Evolutionary conservation across 2,888 invertebrate genomes (phyloP).

Genomic region (Drosophila barbarae): DNA sequence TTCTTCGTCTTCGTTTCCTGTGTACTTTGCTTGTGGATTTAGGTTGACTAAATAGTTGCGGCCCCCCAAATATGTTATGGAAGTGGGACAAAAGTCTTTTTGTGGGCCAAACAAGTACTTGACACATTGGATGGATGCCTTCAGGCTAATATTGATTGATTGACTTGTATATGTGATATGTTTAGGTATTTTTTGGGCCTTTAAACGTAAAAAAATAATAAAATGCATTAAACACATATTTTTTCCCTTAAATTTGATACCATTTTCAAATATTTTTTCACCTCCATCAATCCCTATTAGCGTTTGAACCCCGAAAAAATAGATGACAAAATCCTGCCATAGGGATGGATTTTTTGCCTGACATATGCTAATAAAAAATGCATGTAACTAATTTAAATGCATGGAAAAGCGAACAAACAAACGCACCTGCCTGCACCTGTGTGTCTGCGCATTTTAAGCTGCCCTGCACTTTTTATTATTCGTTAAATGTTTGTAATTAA

Average conservation of each 20-base stretch:
- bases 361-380: slow-evolving; percentile 51
- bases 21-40: slow-evolving; percentile 54
- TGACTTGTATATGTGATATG: slow-evolving; percentile 32
- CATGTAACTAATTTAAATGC: slow-evolving; percentile 67
- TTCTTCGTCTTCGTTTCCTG: slow-evolving; percentile 17
- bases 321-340: slow-evolving; percentile 7
- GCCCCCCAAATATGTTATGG: slow-evolving; percentile 25
- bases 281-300: slow-evolving; percentile 26
- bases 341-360: slow-evolving; percentile 12
- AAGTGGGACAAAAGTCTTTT: slow-evolving; percentile 42
- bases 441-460: slow-evolving; percentile 43
- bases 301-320: slow-evolving; percentile 2
- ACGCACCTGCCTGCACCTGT: neutral
- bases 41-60: slow-evolving; percentile 61
- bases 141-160: slow-evolving; percentile 57
- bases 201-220: neutral
- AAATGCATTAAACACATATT: neutral
- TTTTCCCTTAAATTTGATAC: neutral
- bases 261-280: neutral
- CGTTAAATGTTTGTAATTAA: slow-evolving; percentile 49
- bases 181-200: neutral
- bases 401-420: slow-evolving; percentile 42
- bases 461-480: slow-evolving; percentile 34
- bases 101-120: slow-evolving; percentile 38
- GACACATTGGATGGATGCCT: slow-evolving; percentile 48